phyloP scores from a whole-genome alignment of 2,888 invertebrate species.

The Acanthosepion pharaonis region DNA sequence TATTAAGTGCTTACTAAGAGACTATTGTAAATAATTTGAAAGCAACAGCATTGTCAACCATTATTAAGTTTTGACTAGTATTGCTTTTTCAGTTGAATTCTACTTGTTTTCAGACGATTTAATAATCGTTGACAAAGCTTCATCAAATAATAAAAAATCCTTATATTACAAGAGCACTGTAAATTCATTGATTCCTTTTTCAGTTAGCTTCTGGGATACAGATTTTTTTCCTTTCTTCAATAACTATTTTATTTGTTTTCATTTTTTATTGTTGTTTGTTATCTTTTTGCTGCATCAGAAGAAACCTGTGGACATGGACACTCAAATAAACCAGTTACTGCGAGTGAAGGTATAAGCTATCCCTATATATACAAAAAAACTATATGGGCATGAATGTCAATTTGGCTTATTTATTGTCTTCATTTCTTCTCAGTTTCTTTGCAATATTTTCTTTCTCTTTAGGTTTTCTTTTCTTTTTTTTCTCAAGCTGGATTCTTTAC shows the following conservation, averaged over 20 bases:
- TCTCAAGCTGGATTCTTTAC: constrained; percentile 18
- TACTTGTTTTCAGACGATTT: no score
- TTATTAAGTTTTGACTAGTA: no score
- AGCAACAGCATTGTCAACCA: no score
- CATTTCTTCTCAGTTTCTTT: background rate
- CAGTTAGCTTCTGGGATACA: background rate
- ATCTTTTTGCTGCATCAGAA: constrained; percentile 35
- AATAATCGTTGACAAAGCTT: no score
- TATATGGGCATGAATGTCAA: constrained; percentile 34
- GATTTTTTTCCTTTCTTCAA: background rate
- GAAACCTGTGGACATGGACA: constrained; percentile 43
- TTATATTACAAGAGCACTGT: background rate
- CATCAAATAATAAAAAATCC: no score
- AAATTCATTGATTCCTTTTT: background rate
- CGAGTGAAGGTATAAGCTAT: constrained; percentile 44
- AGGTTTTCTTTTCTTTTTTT: background rate
- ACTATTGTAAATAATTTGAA: background rate
- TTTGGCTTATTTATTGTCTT: background rate
- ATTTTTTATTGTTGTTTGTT: background rate
- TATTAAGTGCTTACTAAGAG: background rate
- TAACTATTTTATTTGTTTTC: background rate
- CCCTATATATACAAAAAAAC: background rate
- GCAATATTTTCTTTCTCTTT: background rate
- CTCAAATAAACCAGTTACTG: constrained; percentile 45
- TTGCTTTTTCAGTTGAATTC: no score